A percentile compares a stretch with the other conserved stretches of the same genome.
phyloP scores from a whole-genome alignment of 2,797 vertebrate species.

The Cyprinodon diabolis region DNA sequence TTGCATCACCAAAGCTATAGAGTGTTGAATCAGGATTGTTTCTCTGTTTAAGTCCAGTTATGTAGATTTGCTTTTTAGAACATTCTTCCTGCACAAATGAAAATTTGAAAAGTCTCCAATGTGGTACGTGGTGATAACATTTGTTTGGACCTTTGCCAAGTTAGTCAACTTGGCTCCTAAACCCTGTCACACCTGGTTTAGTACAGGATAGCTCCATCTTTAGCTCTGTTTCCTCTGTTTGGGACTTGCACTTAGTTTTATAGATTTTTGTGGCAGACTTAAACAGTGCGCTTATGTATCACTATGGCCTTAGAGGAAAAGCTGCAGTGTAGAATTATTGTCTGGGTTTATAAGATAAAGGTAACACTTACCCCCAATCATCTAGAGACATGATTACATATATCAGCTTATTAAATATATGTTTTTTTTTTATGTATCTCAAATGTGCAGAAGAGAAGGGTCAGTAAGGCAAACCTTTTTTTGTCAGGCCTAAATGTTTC shows the following conservation, averaged over 20 bases:
- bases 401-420: slow-evolving; percentile 7
- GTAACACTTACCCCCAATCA: slow-evolving; percentile 36
- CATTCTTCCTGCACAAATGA: not conserved
- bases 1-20: slow-evolving; percentile 30
- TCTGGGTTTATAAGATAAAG: slow-evolving; percentile 43
- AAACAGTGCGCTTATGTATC: slow-evolving; percentile 23
- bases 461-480: slow-evolving; percentile 5
- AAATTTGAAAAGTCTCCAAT: slow-evolving; percentile 26
- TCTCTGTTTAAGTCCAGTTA: slow-evolving; percentile 2
- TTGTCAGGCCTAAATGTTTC: slow-evolving; percentile 21
- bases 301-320: slow-evolving; percentile 7
- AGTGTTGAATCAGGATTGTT: slow-evolving; percentile 27
- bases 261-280: slow-evolving; percentile 54
- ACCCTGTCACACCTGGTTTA: slow-evolving; percentile 65
- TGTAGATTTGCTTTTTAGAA: slow-evolving; percentile 4
- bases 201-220: slow-evolving; percentile 38
- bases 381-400: slow-evolving; percentile 41
- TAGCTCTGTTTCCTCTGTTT: slow-evolving; percentile 52
- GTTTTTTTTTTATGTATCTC: slow-evolving; percentile 5
- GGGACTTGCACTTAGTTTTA: slow-evolving; percentile 60
- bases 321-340: slow-evolving; percentile 45
- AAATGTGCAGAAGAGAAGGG: slow-evolving; percentile 1
- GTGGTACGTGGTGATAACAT: slow-evolving; percentile 51
- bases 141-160: slow-evolving; percentile 59
- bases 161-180: slow-evolving; percentile 40